Percentiles rank a stretch among this genome's conserved stretches.
Evolutionary conservation across 2,888 invertebrate genomes (phyloP).

Genomic region (Habroteleia sp.): DNA sequence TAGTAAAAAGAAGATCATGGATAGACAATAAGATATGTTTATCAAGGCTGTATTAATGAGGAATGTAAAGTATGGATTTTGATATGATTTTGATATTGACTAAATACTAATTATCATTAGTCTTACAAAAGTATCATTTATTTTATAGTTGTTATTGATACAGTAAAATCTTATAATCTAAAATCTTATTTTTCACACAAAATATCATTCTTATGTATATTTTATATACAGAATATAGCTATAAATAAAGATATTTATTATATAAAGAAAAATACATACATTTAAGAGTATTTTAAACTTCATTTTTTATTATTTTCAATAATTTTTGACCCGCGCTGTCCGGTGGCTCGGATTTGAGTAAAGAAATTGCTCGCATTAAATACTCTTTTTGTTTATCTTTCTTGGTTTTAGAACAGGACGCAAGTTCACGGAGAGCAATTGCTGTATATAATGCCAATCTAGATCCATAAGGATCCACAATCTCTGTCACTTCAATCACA

Average conservation of each 20-base stretch:
- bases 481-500: constrained; percentile 84
- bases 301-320: constrained; percentile 40
- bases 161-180: no score
- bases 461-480: constrained; percentile 88
- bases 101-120: no score
- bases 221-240: no score
- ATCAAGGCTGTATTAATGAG: no score
- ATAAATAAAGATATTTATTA: background rate
- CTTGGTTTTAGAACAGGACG: constrained; percentile 67
- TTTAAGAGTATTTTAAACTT: constrained; percentile 18
- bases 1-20: no score
- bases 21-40: no score
- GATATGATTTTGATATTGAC: no score
- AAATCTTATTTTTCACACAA: no score
- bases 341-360: constrained; percentile 77
- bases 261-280: background rate
- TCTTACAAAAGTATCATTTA: no score
- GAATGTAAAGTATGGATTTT: no score
- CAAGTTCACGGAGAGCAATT: constrained; percentile 88
- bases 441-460: constrained; percentile 88
- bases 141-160: no score
- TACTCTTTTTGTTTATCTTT: constrained; percentile 70
- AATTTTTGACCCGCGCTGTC: constrained; percentile 77
- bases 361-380: constrained; percentile 73
- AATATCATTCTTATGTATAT: no score